phyloP scores from a whole-genome alignment of 2,888 invertebrate species.

The Drosophila barbarae region DNA sequence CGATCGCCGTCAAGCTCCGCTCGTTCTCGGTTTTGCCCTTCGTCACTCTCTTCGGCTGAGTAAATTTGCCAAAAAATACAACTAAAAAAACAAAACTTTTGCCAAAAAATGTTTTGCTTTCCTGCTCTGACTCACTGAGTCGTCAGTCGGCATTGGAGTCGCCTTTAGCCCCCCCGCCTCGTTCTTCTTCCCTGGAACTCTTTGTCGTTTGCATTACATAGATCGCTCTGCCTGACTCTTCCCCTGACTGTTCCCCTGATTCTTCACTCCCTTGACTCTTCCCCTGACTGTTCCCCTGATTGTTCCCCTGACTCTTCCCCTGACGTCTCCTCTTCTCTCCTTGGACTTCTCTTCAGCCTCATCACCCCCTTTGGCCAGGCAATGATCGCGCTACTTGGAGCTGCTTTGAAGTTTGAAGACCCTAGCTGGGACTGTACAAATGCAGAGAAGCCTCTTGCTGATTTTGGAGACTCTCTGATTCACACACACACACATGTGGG shows the following conservation, averaged over 20 bases:
- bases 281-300: background rate
- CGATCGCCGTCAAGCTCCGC: slow-evolving; percentile 23
- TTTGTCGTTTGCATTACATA: slow-evolving; percentile 39
- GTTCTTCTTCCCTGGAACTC: slow-evolving; percentile 3
- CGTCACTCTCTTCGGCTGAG: slow-evolving; percentile 27
- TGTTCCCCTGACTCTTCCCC: background rate
- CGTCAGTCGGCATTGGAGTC: slow-evolving; percentile 2
- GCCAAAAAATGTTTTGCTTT: slow-evolving; percentile 41
- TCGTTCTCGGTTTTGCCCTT: slow-evolving; percentile 10
- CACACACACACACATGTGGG: background rate
- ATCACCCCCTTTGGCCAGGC: background rate
- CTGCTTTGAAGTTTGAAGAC: slow-evolving; percentile 1
- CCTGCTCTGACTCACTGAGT: background rate
- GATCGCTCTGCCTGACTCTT: slow-evolving; percentile 3
- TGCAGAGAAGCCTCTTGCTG: slow-evolving; percentile 20
- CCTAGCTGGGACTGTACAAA: slow-evolving; percentile 51
- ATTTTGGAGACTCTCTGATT: slow-evolving; percentile 29
- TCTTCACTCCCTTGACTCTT: background rate
- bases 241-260: background rate
- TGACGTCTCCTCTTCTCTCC: background rate
- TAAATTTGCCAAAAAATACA: slow-evolving; percentile 31
- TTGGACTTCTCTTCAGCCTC: background rate
- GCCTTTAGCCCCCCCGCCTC: background rate
- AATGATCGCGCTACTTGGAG: background rate
- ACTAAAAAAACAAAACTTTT: slow-evolving; percentile 32